Base-by-base conservation (phyloP, 2,888 invertebrate genomes). In the Drosophila seclusa region DNA sequence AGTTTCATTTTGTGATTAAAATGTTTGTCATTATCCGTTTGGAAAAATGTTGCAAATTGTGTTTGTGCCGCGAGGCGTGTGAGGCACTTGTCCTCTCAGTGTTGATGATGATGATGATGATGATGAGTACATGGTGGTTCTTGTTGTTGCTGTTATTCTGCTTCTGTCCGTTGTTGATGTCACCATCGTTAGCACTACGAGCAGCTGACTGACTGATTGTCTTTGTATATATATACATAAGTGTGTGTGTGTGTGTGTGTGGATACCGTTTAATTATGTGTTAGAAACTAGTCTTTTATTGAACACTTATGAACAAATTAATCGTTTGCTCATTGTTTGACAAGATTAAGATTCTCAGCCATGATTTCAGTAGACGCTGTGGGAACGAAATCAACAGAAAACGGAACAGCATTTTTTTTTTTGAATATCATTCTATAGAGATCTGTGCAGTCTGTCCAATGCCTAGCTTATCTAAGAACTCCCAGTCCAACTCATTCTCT, bases 41-140 rank as follows among this genome's bases (percentile, higher is more conserved):
- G 92, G 92, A 92, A 92, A 91, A 91, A 83, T 92, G 91, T 89
- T 87, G 80, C 87, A 83, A 90, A 92, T 91, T 91, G 91, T 91
- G 87, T 91, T 91, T 91, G 89, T 84, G 91, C 92, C 83, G 49
- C 78, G 76, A 79, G 92, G 82, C 91, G 85, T 92, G 86, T 67
- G 65, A 16, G 54, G 76, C 90, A 83, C 87, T 90, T 82, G 85
- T 78, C 54, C n/a, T 55, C 75, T 49, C 38, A 29, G 13, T 32
- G 38, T 6, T 57, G 21, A 40, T 73, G 60, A 31, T 10, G 50
- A 62, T 64, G 52, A n/a, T 52, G 52, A 53, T 8, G 40, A 63
- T 55, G 49, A 21, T 64, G 21, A 24, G 7, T 21, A 42, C 21
- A 45, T 63, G 54, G 10, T 64, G 57, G 27, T 61, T 63, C 18